Evolutionary conservation across 1,140 invertebrate species (phyloP), one percentile per base, ranked within the genome.

Genomic region (Proctacanthus coquilletti): DNA sequence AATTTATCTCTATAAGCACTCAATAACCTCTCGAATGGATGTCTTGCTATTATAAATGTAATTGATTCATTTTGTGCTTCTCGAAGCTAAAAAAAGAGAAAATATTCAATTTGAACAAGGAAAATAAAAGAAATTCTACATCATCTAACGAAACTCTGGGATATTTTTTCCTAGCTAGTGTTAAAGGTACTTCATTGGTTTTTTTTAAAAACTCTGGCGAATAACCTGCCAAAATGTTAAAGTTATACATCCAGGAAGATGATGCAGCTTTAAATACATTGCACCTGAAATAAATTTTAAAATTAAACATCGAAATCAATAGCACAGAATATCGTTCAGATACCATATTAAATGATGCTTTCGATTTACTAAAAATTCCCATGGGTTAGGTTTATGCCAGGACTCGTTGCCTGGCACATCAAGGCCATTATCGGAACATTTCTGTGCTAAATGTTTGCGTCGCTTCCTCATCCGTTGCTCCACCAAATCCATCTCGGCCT

Each of bases 1-100:
- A 92, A 71, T 63, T 92, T 92, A 53, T 89, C 86, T 46, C 84
- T 72, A 61, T 91, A 94, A 11, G 84, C 86, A 27, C 84, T 89
- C 30, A 91, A 69, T 21, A 93, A 64, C 49, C 89, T 67, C 56
- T 94, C 86, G 43, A 93, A 74, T 6, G 89, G 89, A 65, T 93
- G 83, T 38, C 89, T 66, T 0, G 84, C 84, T 45, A 94, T 88
- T 31, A 92, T 65, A 51, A 93, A 87, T 38, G 80, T 78, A 33
- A 80, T 65, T 37, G 74, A 76, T 51, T 71, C 68, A 47, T 72
- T 71, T 46, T 58, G 53, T 23, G 57, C 57, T 39, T 60, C 53
- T 17, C 49, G 50, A 11, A 60, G 45, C 57, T 39, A 27, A 32
- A 45, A 44, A 39, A 30, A 8, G 31, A 37, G 14, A 41, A 36